A percentile compares a stretch with the other conserved stretches of the same genome.
Conservation (phyloP, 2,113 vertebrate species). For the Sialia sialis region DNA sequence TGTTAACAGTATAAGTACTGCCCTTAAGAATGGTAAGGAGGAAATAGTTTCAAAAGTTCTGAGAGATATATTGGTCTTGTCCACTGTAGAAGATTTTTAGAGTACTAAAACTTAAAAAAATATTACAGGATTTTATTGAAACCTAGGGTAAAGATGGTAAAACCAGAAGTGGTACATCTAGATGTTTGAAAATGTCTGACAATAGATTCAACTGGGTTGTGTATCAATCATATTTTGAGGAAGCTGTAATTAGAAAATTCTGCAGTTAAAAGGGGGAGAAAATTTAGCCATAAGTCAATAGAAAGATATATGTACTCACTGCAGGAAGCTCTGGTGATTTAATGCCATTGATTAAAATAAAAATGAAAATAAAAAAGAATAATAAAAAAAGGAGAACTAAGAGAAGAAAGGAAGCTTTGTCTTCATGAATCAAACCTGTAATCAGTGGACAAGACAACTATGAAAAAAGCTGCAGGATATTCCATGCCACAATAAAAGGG, state of each 20-base stretch:
- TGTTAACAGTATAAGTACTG: background rate
- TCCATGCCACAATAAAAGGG: background rate
- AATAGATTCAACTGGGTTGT: background rate
- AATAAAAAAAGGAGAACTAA: background rate
- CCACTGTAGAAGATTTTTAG: background rate
- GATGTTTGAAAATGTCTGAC: background rate
- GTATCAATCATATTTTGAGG: background rate
- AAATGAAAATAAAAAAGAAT: accelerated
- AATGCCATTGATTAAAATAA: background rate
- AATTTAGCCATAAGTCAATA: accelerated
- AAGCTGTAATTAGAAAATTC: background rate
- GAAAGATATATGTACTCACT: background rate
- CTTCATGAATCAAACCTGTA: background rate
- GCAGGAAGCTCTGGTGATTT: background rate
- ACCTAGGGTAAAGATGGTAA: background rate
- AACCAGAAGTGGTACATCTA: background rate
- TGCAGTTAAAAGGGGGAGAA: background rate
- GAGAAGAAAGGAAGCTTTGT: background rate
- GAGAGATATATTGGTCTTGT: background rate
- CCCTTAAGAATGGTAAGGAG: background rate
- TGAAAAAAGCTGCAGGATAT: background rate
- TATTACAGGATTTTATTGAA: background rate
- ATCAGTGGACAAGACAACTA: background rate
- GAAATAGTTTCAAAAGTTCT: background rate
- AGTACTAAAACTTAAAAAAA: background rate